Percentiles rank a stretch among this genome's conserved stretches.
Evolutionary conservation across 2,888 invertebrate genomes (phyloP).

Genomic region (Cantharis nigra): DNA sequence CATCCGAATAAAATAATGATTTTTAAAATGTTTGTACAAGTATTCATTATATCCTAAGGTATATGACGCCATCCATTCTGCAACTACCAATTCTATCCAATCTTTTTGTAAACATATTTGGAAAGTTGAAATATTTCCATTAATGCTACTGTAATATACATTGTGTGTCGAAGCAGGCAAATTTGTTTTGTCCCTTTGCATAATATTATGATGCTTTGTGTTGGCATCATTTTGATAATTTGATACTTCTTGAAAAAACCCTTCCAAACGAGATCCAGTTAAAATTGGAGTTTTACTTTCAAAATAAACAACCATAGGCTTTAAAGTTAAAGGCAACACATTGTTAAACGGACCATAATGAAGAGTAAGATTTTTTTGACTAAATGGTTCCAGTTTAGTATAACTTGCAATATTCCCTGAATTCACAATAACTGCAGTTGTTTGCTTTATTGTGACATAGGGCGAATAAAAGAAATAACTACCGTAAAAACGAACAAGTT

Average conservation of each 20-base stretch:
- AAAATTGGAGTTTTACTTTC: conserved; percentile 97
- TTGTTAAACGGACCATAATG: conserved; percentile 89
- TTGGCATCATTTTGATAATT: conserved; percentile 94
- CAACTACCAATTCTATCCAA: conserved; percentile 95
- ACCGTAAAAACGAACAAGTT: conserved; percentile 86
- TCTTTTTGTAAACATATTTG: conserved; percentile 87
- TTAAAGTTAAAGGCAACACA: conserved; percentile 61
- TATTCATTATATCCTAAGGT: conserved; percentile 93
- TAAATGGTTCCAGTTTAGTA: conserved; percentile 79
- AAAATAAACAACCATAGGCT: conserved; percentile 82
- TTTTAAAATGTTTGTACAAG: conserved; percentile 76
- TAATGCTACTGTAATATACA: conserved; percentile 97
- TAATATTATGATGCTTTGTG: conserved; percentile 85
- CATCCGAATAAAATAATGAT: conserved; percentile 81
- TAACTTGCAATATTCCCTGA: conserved; percentile 82
- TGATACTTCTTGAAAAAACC: conserved; percentile 96
- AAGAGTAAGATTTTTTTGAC: conserved; percentile 78
- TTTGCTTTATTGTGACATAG: conserved; percentile 80
- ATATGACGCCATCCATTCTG: conserved; percentile 98
- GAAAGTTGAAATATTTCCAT: conserved; percentile 98
- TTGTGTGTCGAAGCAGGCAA: conserved; percentile 88
- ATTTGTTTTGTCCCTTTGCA: conserved; percentile 88
- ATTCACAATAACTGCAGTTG: conserved; percentile 76
- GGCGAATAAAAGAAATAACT: conserved; percentile 84
- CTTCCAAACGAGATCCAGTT: conserved; percentile 85